Conservation (phyloP, 23 tunicate genomes). For the Diplosoma virens region DNA sequence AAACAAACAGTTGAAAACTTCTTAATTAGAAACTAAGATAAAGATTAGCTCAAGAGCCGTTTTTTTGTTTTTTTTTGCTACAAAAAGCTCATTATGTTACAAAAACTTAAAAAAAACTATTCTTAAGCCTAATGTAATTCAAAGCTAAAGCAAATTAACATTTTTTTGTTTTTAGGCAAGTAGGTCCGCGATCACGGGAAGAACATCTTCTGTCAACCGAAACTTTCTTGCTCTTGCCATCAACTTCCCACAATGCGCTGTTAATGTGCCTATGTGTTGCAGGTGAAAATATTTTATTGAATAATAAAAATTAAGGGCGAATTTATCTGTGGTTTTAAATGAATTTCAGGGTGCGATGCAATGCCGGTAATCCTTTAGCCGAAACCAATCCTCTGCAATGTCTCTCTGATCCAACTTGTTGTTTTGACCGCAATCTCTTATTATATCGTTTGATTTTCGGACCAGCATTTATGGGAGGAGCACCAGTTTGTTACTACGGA, state of each 20-base stretch:
- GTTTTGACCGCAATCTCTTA: slow-evolving; percentile 81
- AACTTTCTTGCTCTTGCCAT: too few relatives aligned
- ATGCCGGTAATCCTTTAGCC: slow-evolving; percentile 19
- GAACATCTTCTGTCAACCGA: too few relatives aligned
- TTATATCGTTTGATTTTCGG: slow-evolving; percentile 79
- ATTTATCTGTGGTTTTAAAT: not conserved
- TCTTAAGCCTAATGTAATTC: too few relatives aligned
- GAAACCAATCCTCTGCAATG: slow-evolving; percentile 73
- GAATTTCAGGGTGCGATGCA: slow-evolving; percentile 59
- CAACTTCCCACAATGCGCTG: slow-evolving; percentile 83
- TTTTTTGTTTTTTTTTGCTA: too few relatives aligned
- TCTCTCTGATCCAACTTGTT: slow-evolving; percentile 65
- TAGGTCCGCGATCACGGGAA: too few relatives aligned
- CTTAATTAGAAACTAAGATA: too few relatives aligned
- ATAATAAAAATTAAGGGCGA: not conserved
- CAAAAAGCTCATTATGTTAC: too few relatives aligned
- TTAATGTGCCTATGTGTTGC: slow-evolving; percentile 72
- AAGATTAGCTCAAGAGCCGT: too few relatives aligned
- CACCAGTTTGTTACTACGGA: slow-evolving; percentile 92
- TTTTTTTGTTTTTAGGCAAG: too few relatives aligned
- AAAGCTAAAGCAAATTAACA: too few relatives aligned
- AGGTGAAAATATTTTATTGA: slow-evolving; percentile 29
- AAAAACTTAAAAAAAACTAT: too few relatives aligned
- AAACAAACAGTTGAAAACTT: too few relatives aligned
- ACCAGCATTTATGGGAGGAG: slow-evolving; percentile 46